Evolutionary conservation across 2,888 invertebrate genomes (phyloP), one percentile per base, ranked within the genome.

Genomic region (Ligdia adustata): DNA sequence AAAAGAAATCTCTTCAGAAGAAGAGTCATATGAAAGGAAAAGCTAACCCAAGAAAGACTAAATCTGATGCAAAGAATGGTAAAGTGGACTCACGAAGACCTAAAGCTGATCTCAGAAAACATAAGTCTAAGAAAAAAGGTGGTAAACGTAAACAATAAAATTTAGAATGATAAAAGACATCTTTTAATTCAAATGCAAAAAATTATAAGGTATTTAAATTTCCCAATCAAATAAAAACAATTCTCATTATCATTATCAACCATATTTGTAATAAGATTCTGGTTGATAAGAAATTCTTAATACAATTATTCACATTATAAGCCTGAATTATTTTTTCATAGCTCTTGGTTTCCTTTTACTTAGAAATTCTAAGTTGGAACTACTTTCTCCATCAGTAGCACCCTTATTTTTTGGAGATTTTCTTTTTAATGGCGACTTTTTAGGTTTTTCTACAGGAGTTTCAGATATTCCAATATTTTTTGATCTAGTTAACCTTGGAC

Each of bases 1-100:
- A 91, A 62, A 95, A 95, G 75, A 93, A 93, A 69, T 91, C 93
- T 0, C 73, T 72, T 22, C 82, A 83, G 50, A 88, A 84, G 65
- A 85, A 85, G 61, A 69, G 72, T 4, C 75, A 75, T 13, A 74
- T 66, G 80, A 62, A 64, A 35, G 38, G 49, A 45, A 54, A 62
- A 53, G 45, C 58, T 39, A 74, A 76, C 16, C 69, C 72, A 37
- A 72, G 69, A 31, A 55, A 58, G 45, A 43, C 27, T 13, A 62
- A 62, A 18, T 81, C 50, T 79, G 71, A 63, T 68, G 60, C 54
- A 41, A 29, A 15, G 55, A 69, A 55, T 41, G 31, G 47, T 24
- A 56, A 83, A 32, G 15, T 9, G 24, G 50, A 51, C 15, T 3
- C 35, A 12, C 31, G 26, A 20, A 51, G 41, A 12, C 47, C 47